phyloP scores from a whole-genome alignment of 2,888 invertebrate species.

The Rutpela maculata region DNA sequence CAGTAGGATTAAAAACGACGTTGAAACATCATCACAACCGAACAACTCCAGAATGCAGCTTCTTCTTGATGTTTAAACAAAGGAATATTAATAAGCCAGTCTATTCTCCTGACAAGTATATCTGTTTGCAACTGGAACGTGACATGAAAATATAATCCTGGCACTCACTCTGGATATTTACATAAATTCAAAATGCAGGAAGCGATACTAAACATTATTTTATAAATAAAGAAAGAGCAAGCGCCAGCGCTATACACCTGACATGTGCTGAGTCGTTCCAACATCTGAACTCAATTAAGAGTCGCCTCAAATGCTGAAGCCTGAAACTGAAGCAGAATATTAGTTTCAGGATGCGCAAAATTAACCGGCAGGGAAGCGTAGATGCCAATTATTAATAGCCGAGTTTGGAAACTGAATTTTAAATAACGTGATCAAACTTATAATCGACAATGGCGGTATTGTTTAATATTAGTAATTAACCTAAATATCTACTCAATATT shows the following conservation, averaged over 20 bases:
- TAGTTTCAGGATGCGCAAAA: background rate
- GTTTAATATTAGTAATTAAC: background rate
- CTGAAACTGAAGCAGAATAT: background rate
- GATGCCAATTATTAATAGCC: too few relatives aligned
- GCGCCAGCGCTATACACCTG: background rate
- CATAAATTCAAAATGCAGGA: background rate
- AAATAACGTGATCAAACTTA: background rate
- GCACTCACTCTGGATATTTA: background rate
- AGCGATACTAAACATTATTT: background rate
- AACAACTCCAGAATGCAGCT: too few relatives aligned
- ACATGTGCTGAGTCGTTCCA: background rate
- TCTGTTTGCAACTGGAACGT: background rate
- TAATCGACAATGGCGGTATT: background rate
- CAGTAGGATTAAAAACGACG: too few relatives aligned
- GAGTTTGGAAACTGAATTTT: background rate
- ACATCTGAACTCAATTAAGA: slow-evolving; percentile 1
- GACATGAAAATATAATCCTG: background rate
- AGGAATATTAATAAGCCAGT: background rate
- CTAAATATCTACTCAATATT: background rate
- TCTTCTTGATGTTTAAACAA: background rate
- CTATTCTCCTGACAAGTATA: background rate
- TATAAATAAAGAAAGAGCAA: background rate
- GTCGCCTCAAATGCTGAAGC: background rate
- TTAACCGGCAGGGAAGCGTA: background rate
- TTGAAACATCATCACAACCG: too few relatives aligned